A percentile compares a stretch with the other conserved stretches of the same genome.
Conservation (phyloP, 2,797 vertebrate species). For the Babyrousa celebensis region DNA sequence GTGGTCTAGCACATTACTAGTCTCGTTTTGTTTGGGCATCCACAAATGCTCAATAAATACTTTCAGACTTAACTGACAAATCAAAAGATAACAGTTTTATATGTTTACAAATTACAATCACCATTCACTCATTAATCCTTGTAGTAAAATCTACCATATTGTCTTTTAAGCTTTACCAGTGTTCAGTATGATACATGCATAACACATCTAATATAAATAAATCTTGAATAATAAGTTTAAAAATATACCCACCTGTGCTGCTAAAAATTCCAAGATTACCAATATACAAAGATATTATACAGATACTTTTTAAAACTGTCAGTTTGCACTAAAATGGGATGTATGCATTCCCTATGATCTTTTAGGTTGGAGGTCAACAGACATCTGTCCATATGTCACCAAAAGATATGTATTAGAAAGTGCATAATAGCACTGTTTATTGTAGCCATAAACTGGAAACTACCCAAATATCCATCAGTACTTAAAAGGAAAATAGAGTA, state of each 20-base stretch:
- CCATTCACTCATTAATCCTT: background rate
- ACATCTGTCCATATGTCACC: background rate
- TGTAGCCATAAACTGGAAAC: background rate
- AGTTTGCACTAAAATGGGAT: background rate
- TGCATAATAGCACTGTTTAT: background rate
- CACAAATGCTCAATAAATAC: background rate
- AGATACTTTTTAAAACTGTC: background rate
- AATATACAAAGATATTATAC: constrained; percentile 1
- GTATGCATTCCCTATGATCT: background rate
- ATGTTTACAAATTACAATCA: background rate
- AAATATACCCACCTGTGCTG: background rate
- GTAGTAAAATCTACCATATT: constrained; percentile 26
- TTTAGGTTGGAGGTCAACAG: background rate
- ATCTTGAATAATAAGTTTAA: constrained; percentile 7
- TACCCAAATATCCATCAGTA: background rate
- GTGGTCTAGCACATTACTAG: background rate
- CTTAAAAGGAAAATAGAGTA: background rate
- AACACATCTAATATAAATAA: background rate
- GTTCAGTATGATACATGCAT: background rate
- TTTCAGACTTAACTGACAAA: background rate
- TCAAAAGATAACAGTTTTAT: background rate
- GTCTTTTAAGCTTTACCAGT: background rate
- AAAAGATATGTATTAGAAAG: background rate
- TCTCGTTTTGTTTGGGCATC: background rate
- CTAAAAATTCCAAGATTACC: constrained; percentile 50